Evolutionary conservation across 1,140 invertebrate species (phyloP).

Genomic region (Drosophila lowei): DNA sequence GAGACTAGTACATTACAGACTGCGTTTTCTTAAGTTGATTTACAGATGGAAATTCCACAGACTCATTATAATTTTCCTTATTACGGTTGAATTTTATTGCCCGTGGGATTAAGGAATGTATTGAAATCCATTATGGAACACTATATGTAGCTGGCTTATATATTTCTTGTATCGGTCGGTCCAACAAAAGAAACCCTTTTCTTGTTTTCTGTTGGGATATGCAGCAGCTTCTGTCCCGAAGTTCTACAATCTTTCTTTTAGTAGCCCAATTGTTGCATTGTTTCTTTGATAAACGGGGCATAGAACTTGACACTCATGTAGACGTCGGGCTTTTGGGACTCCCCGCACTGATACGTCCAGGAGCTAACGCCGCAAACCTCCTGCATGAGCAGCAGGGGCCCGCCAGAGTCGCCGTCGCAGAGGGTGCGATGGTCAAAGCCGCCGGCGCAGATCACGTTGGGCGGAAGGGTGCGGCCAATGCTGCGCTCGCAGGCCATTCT

Average conservation of each 20-base stretch:
- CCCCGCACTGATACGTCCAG: conserved; percentile 43
- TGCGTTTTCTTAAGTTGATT: no score
- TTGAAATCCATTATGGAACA: no score
- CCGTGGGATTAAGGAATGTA: no score
- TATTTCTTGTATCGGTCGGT: no score
- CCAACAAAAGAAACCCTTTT: no score
- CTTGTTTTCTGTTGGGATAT: no score
- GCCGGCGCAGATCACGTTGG: conserved; percentile 44
- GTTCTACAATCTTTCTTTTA: background rate
- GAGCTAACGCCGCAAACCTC: conserved; percentile 44
- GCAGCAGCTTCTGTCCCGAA: background rate
- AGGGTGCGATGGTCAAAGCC: conserved; percentile 17
- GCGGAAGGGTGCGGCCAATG: conserved; percentile 18
- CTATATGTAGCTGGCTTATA: no score
- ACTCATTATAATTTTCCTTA: no score
- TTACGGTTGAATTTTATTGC: no score
- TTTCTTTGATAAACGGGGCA: conserved; percentile 21
- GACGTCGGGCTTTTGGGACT: conserved; percentile 32
- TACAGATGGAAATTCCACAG: no score
- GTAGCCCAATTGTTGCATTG: conserved; percentile 15
- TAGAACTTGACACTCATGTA: conserved; percentile 49
- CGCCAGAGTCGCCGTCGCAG: conserved; percentile 54
- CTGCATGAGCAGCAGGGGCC: conserved; percentile 19
- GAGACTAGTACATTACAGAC: no score
- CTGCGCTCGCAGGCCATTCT: conserved; percentile 1